A percentile compares a stretch with the other conserved stretches of the same genome.
These are phyloP conservation scores for Diaperis boleti DNA, from an alignment of 2,888 invertebrate species.

Conservation along the genomic window DNA sequence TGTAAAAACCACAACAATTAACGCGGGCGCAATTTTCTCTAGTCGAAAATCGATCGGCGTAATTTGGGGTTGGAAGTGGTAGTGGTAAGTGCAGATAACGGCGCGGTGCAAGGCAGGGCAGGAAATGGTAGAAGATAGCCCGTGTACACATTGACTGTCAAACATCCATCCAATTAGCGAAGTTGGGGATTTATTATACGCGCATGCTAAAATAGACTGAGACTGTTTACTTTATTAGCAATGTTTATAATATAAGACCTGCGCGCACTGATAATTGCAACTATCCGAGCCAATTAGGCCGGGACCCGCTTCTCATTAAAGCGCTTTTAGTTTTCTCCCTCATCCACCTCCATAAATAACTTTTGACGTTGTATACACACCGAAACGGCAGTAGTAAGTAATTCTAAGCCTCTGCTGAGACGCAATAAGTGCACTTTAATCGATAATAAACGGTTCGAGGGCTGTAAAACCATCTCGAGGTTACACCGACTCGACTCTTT, in stretches of 20 bases:
- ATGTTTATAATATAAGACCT: constrained; percentile 62
- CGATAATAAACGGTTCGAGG: constrained; percentile 2
- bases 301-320: constrained; percentile 58
- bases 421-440: constrained; percentile 27
- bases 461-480: not conserved
- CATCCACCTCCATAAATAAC: constrained; percentile 41
- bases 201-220: constrained; percentile 60
- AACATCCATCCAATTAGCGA: constrained; percentile 66
- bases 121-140: constrained; percentile 38
- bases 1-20: constrained; percentile 28
- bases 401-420: constrained; percentile 26
- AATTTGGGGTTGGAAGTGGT: constrained; percentile 7
- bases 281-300: constrained; percentile 61
- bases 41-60: not conserved
- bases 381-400: constrained; percentile 33
- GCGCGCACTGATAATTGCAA: constrained; percentile 60
- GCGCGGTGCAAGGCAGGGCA: constrained; percentile 16
- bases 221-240: constrained; percentile 62
- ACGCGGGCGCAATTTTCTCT: constrained; percentile 4
- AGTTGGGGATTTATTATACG: constrained; percentile 64
- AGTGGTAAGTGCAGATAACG: constrained; percentile 36
- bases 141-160: constrained; percentile 57
- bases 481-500: not conserved
- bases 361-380: constrained; percentile 42
- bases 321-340: constrained; percentile 44